Percentiles rank a stretch among this genome's conserved stretches.
phyloP scores from a whole-genome alignment of 2,888 invertebrate species.

The Cerceris ruficornis region DNA sequence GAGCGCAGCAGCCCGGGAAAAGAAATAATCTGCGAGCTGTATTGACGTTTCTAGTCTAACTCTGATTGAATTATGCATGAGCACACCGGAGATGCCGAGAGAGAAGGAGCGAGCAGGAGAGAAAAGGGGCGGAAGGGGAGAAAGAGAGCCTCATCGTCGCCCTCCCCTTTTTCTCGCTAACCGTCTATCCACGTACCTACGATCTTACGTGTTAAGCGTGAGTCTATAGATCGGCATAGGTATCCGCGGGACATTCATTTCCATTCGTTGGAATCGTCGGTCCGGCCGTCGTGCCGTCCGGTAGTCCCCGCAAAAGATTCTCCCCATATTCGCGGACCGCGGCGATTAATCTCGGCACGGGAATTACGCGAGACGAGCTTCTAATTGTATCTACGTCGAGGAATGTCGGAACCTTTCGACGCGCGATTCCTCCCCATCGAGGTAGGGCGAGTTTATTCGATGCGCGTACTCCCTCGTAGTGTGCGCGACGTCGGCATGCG shows the following conservation, averaged over 20 bases:
- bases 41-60: slow-evolving; percentile 82
- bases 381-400: too few species aligned
- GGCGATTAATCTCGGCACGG: too few species aligned
- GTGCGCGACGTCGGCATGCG: slow-evolving; percentile 30
- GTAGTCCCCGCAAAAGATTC: too few species aligned
- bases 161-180: slow-evolving; percentile 56
- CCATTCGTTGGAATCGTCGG: too few species aligned
- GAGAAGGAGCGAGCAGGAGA: slow-evolving; percentile 4
- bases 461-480: slow-evolving; percentile 18
- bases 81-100: slow-evolving; percentile 79
- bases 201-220: neutral
- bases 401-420: too few species aligned
- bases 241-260: too few species aligned
- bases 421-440: too few species aligned
- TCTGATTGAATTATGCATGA: slow-evolving; percentile 82
- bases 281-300: too few species aligned
- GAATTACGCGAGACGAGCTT: too few species aligned
- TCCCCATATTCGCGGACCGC: too few species aligned
- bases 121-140: too few species aligned
- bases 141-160: slow-evolving; percentile 24
- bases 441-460: slow-evolving; percentile 19
- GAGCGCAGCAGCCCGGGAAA: slow-evolving; percentile 79
- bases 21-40: slow-evolving; percentile 82
- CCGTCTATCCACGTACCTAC: slow-evolving; percentile 44
- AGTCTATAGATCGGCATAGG: too few species aligned